These are phyloP conservation scores for Drosophila anomalata DNA, from an alignment of 2,888 invertebrate genomes.

Conservation along the genomic window DNA sequence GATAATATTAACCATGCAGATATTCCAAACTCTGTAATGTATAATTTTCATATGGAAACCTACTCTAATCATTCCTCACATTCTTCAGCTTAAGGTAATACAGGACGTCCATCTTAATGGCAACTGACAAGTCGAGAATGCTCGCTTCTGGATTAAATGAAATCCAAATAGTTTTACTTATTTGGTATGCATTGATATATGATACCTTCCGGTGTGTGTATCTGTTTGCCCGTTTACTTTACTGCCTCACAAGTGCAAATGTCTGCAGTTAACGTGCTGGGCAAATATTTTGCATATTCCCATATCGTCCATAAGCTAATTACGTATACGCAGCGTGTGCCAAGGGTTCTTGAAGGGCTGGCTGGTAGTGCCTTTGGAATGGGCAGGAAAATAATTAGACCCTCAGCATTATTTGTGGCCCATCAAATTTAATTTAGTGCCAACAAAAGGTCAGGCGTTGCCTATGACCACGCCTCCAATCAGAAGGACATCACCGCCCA, in stretches of 20 bases:
- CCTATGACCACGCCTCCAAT: slow-evolving; percentile 56
- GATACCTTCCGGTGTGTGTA: slow-evolving; percentile 10
- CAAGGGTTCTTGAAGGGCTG: slow-evolving; percentile 26
- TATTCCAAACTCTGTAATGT: no score
- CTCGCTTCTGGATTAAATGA: slow-evolving; percentile 23
- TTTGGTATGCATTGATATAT: slow-evolving; percentile 23
- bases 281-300: slow-evolving; percentile 45
- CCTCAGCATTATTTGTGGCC: slow-evolving; percentile 77
- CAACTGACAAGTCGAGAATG: neutral
- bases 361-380: slow-evolving; percentile 4
- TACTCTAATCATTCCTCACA: neutral
- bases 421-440: slow-evolving; percentile 78
- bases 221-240: slow-evolving; percentile 22
- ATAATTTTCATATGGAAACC: no score
- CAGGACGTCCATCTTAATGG: neutral
- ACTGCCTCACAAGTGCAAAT: slow-evolving; percentile 46
- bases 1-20: no score
- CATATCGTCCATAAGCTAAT: slow-evolving; percentile 34
- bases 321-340: slow-evolving; percentile 60
- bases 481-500: slow-evolving; percentile 8
- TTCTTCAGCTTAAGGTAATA: neutral
- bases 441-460: slow-evolving; percentile 52
- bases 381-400: slow-evolving; percentile 73
- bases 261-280: slow-evolving; percentile 49
- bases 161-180: slow-evolving; percentile 10